These are phyloP conservation scores for Coturnix japonica DNA, from an alignment of 2,113 vertebrate species.

Conservation along the genomic window DNA sequence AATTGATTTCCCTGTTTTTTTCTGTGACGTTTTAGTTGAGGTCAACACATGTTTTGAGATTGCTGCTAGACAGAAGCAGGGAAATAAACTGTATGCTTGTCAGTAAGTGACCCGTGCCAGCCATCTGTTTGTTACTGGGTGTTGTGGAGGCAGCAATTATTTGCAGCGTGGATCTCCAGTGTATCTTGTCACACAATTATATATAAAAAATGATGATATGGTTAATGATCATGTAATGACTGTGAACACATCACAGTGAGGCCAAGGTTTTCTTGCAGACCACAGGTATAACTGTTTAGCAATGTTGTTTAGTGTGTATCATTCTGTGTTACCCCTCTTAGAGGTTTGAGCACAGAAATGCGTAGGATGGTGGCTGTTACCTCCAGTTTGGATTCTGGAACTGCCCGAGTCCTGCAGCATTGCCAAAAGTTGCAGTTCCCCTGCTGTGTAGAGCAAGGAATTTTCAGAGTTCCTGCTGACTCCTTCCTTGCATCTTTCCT, in stretches of 20 bases:
- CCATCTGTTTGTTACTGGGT: not conserved
- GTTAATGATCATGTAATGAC: not conserved
- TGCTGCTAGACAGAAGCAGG: not conserved
- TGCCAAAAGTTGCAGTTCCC: not conserved
- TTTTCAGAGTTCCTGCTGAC: not conserved
- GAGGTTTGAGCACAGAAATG: not conserved
- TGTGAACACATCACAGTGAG: not conserved
- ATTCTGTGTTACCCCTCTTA: not conserved
- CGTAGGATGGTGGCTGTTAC: not conserved
- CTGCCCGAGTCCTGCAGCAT: not conserved
- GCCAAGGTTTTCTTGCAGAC: not conserved
- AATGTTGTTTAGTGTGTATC: not conserved
- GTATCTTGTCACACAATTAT: not conserved
- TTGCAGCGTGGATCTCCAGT: not conserved
- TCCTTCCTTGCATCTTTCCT: not conserved
- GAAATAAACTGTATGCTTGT: not conserved
- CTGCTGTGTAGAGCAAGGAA: not conserved
- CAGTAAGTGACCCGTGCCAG: not conserved
- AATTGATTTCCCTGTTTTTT: not conserved
- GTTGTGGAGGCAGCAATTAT: not conserved
- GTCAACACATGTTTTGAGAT: not conserved
- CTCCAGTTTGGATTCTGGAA: accelerated
- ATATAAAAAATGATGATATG: not conserved
- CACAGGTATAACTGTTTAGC: not conserved
- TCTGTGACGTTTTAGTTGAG: not conserved